Conservation (phyloP, 64 coral and sea anemone species). For the Astreopora myriophthalma region DNA sequence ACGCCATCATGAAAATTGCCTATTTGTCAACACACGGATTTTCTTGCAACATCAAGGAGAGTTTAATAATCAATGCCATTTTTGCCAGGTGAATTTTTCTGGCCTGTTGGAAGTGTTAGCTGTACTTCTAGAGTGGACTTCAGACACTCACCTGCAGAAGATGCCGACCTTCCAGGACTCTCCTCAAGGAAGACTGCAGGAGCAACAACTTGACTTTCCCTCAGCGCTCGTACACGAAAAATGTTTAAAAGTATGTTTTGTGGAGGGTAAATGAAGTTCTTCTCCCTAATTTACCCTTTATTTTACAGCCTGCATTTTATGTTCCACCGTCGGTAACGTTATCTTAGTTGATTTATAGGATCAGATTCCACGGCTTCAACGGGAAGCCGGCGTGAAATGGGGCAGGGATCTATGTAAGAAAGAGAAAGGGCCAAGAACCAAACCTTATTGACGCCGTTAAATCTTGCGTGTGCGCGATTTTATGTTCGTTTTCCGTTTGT, state of each 20-base stretch:
- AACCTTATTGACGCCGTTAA: too few species aligned
- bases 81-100: constrained; percentile 81
- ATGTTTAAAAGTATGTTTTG: constrained; percentile 77
- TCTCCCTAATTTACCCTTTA: background rate
- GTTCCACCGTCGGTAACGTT: background rate
- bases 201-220: constrained; percentile 80
- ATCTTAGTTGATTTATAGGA: too few species aligned
- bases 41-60: background rate
- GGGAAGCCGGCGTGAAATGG: too few species aligned
- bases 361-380: too few species aligned
- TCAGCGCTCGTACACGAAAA: constrained; percentile 90
- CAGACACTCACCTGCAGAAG: constrained; percentile 78
- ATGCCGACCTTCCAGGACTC: constrained; percentile 82
- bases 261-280: background rate
- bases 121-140: constrained; percentile 85
- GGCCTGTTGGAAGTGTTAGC: constrained; percentile 82
- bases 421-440: too few species aligned
- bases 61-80: background rate
- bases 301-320: background rate
- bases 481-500: too few species aligned
- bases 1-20: too few species aligned
- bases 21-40: too few species aligned
- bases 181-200: constrained; percentile 61
- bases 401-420: too few species aligned
- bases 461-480: too few species aligned